A percentile compares a stretch with the other conserved stretches of the same genome.
Evolutionary conservation across 2,113 vertebrate genomes (phyloP).

Genomic region (Zootoca vivipara): DNA sequence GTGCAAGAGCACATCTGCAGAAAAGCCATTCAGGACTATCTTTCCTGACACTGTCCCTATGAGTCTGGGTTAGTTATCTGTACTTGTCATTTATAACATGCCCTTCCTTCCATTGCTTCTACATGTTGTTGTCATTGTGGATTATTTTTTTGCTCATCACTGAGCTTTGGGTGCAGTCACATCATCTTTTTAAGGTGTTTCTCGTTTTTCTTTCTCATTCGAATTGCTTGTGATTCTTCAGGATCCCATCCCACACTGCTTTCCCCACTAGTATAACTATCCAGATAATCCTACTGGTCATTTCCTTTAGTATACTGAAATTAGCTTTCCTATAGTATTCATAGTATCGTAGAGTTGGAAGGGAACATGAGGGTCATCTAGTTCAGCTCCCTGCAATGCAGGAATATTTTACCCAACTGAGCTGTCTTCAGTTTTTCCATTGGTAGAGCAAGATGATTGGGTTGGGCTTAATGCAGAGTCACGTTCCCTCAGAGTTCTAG

Average conservation of each 20-base stretch:
- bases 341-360: no score
- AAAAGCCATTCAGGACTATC: no score
- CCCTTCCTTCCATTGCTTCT: not conserved
- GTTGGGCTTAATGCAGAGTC: no score
- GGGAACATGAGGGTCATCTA: no score
- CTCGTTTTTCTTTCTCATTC: not conserved
- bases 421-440: no score
- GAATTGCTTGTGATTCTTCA: not conserved
- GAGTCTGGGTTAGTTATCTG: not conserved
- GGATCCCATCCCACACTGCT: not conserved
- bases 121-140: not conserved
- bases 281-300: not conserved
- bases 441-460: no score
- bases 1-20: no score
- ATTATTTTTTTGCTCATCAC: not conserved
- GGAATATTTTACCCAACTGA: not conserved
- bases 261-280: not conserved
- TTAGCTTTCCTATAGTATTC: not conserved
- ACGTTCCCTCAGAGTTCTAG: not conserved
- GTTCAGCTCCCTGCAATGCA: no score
- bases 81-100: not conserved
- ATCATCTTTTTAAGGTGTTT: not conserved
- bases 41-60: not conserved
- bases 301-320: not conserved
- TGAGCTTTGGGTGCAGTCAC: not conserved